Percentiles rank a stretch among this genome's conserved stretches.
phyloP scores from a whole-genome alignment of 2,113 vertebrate species.

The Scytalopus superciliaris region DNA sequence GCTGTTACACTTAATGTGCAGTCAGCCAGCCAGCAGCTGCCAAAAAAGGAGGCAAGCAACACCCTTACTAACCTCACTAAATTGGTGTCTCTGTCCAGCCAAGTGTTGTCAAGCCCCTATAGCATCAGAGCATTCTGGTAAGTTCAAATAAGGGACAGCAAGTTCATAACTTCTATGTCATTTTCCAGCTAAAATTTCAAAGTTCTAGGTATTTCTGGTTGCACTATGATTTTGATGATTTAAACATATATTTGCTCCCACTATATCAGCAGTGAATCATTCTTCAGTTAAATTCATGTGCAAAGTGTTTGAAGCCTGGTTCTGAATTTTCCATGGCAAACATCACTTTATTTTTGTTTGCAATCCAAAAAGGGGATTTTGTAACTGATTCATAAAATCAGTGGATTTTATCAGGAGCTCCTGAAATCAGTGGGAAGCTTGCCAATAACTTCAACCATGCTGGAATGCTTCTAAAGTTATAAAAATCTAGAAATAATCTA shows the following conservation, averaged over 20 bases:
- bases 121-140: background rate
- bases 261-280: background rate
- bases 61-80: background rate
- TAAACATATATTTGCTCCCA: background rate
- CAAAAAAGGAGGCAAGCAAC: background rate
- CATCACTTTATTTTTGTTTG: background rate
- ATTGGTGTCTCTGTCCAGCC: background rate
- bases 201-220: background rate
- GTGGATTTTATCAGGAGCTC: background rate
- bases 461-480: background rate
- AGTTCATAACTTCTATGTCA: background rate
- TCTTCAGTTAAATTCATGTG: background rate
- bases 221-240: background rate
- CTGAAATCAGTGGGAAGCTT: background rate
- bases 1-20: background rate
- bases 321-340: background rate
- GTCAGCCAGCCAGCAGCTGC: background rate
- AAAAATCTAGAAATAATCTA: background rate
- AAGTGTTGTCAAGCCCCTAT: background rate
- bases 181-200: background rate
- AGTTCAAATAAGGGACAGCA: background rate
- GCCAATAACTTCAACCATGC: background rate
- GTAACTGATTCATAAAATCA: background rate
- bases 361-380: background rate
- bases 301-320: background rate